A percentile compares a stretch with the other conserved stretches of the same genome.
Conservation (phyloP, 2,888 invertebrate genomes). For the Acanthopleura granulata region DNA sequence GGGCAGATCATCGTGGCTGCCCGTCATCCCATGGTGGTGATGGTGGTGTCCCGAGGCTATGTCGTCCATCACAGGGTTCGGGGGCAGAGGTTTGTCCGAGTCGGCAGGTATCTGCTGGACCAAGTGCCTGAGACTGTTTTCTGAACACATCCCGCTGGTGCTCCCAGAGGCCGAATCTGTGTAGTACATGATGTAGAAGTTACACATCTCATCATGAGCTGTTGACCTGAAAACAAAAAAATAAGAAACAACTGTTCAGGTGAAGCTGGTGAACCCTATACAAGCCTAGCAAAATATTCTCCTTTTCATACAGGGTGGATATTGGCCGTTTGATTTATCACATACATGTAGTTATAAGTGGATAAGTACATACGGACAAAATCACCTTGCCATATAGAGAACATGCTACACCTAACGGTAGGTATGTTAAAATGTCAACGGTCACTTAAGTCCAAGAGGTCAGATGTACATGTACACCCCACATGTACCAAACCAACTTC, state of each 20-base stretch:
- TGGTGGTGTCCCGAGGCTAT: conserved; percentile 50
- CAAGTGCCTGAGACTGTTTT: conserved; percentile 48
- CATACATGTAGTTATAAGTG: too few species aligned
- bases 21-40: conserved; percentile 25
- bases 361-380: too few species aligned
- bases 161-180: conserved; percentile 43
- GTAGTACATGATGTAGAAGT: conserved; percentile 70
- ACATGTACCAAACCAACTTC: too few species aligned
- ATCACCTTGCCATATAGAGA: too few species aligned
- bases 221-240: conserved; percentile 48
- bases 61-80: conserved; percentile 69
- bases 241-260: background rate
- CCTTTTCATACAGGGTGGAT: background rate
- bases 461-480: background rate
- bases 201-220: conserved; percentile 70
- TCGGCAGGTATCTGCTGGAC: conserved; percentile 64
- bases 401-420: too few species aligned
- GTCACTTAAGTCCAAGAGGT: too few species aligned
- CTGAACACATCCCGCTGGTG: conserved; percentile 31
- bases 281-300: too few species aligned
- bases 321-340: too few species aligned
- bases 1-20: background rate
- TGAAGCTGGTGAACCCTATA: too few species aligned
- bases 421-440: too few species aligned
- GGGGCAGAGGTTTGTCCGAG: conserved; percentile 70